Evolutionary conservation across 2,797 vertebrate species (phyloP).

Genomic region (Semotilus atromaculatus): DNA sequence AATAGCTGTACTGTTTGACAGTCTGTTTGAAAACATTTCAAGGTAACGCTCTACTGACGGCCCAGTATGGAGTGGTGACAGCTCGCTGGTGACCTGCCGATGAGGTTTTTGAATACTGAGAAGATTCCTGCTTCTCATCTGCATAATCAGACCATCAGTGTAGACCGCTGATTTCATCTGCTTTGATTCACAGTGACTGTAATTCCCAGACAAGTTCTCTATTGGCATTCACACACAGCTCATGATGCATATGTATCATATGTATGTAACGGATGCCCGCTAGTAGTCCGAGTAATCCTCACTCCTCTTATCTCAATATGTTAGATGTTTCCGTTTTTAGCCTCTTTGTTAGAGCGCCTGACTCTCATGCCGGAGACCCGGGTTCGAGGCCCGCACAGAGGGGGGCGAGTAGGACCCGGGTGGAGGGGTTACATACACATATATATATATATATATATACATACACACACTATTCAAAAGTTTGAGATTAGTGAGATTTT

Average conservation of each 20-base stretch:
- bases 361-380: too few species aligned
- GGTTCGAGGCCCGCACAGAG: too few species aligned
- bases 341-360: too few species aligned
- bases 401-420: too few species aligned
- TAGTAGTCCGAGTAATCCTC: too few species aligned
- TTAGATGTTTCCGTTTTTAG: too few species aligned
- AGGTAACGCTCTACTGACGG: constrained; percentile 15
- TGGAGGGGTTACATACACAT: too few species aligned
- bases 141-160: constrained; percentile 17
- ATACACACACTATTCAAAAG: not conserved
- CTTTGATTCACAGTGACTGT: not conserved
- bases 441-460: too few species aligned
- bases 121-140: constrained; percentile 15
- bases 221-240: not conserved
- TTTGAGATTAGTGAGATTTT: not conserved
- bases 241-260: not conserved
- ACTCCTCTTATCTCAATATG: too few species aligned
- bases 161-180: not conserved
- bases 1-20: constrained; percentile 44
- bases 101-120: not conserved
- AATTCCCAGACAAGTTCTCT: not conserved
- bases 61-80: constrained; percentile 15
- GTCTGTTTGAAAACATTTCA: constrained; percentile 43
- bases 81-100: constrained; percentile 21
- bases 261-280: too few species aligned